phyloP scores from a whole-genome alignment of 2,888 invertebrate genomes.

The Zele albiditarsus region DNA sequence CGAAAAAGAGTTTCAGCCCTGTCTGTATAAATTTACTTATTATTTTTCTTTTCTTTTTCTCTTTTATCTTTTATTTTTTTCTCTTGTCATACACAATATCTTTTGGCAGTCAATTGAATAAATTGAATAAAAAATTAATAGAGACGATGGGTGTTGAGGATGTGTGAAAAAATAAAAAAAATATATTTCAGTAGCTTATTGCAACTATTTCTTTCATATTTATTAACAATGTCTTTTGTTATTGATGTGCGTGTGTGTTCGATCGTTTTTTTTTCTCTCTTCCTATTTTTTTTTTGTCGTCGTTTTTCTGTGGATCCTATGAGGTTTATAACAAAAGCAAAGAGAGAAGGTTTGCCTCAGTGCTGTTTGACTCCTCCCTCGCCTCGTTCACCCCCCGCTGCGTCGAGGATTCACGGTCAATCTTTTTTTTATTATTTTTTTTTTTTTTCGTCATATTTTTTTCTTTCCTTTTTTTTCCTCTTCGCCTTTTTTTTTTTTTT shows the following conservation, averaged over 20 bases:
- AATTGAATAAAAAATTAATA: not conserved
- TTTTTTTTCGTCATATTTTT: constrained; percentile 18
- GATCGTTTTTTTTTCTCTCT: not conserved
- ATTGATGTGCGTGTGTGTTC: not conserved
- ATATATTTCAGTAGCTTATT: not conserved
- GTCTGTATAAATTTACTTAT: too few species aligned
- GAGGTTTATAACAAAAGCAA: constrained; percentile 47
- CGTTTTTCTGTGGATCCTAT: not conserved
- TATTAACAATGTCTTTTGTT: not conserved
- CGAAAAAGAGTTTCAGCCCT: constrained; percentile 21
- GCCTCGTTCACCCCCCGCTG: constrained; percentile 47
- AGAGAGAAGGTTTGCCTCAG: constrained; percentile 62
- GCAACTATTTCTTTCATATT: not conserved
- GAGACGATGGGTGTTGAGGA: not conserved
- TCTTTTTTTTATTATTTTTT: constrained; percentile 39
- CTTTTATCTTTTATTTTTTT: too few species aligned
- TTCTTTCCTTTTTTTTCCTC: constrained; percentile 37
- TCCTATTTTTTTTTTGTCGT: not conserved
- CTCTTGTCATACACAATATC: too few species aligned
- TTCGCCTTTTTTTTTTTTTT: constrained; percentile 38
- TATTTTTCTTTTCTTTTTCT: too few species aligned
- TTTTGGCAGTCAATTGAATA: too few species aligned
- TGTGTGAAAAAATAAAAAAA: not conserved
- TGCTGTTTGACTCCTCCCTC: constrained; percentile 66
- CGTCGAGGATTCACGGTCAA: constrained; percentile 50